phyloP scores from a whole-genome alignment of 92 coral and sea anemone species.

The Umimayanthus chanpuru region DNA sequence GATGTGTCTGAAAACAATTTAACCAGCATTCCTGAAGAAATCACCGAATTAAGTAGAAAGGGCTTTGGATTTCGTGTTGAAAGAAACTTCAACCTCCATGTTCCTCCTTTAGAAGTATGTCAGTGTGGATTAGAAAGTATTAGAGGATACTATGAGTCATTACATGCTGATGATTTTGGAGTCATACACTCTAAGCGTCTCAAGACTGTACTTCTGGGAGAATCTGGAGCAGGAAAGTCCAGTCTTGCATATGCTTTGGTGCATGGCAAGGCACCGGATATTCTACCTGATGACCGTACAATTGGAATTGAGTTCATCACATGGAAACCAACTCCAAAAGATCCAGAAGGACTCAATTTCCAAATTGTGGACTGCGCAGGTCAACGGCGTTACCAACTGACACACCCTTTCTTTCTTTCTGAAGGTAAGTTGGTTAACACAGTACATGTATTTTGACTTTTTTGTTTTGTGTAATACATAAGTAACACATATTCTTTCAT shows the following conservation, averaged over 20 bases:
- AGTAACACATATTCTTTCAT: not conserved
- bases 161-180: conserved; percentile 45
- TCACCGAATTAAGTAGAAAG: conserved; percentile 57
- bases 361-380: conserved; percentile 96
- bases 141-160: conserved; percentile 70
- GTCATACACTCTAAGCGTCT: conserved; percentile 79
- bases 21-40: conserved; percentile 80
- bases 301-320: conserved; percentile 84
- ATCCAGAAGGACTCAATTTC: conserved; percentile 73
- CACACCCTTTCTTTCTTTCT: conserved; percentile 94
- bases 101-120: conserved; percentile 88
- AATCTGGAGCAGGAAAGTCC: conserved; percentile 92
- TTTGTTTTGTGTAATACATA: not conserved
- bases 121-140: conserved; percentile 77
- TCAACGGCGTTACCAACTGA: conserved; percentile 86
- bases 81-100: conserved; percentile 74
- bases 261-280: conserved; percentile 58
- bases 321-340: conserved; percentile 72
- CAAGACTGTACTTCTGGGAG: conserved; percentile 86
- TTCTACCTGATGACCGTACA: conserved; percentile 71
- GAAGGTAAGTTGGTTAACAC: conserved; percentile 62
- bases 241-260: conserved; percentile 78
- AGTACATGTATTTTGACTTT: not conserved
- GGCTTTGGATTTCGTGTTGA: conserved; percentile 59
- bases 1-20: conserved; percentile 81